phyloP scores from a whole-genome alignment of 2,888 invertebrate species.

The Tinea pellionella region DNA sequence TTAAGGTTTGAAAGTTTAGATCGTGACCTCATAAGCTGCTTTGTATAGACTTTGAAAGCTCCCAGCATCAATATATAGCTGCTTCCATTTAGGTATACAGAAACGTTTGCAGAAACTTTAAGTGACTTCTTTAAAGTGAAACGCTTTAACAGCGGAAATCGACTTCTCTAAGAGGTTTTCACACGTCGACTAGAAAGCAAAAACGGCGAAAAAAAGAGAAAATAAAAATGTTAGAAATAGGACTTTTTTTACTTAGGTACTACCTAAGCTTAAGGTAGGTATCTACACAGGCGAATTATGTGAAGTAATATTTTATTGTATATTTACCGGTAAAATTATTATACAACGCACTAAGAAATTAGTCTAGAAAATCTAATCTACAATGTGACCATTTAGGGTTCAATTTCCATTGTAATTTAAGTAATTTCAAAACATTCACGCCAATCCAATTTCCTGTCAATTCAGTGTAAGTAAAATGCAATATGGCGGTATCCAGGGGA shows the following conservation, averaged over 20 bases:
- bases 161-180: background rate
- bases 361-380: no score
- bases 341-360: no score
- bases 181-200: background rate
- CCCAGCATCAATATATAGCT: background rate
- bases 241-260: no score
- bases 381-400: no score
- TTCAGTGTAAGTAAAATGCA: background rate
- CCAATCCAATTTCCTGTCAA: background rate
- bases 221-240: background rate
- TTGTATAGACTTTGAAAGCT: constrained; percentile 12
- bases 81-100: background rate
- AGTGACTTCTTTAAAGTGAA: background rate
- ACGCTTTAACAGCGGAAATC: background rate
- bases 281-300: no score
- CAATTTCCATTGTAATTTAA: background rate
- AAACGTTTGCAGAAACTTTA: background rate
- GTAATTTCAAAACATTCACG: background rate
- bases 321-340: no score
- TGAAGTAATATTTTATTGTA: no score
- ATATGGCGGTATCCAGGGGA: constrained; percentile 3
- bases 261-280: no score
- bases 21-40: constrained; percentile 27
- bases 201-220: background rate
- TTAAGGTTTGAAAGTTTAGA: constrained; percentile 7